A percentile compares a stretch with the other conserved stretches of the same genome.
These are phyloP conservation scores for Athalia cordata DNA, from an alignment of 2,888 invertebrate species.

Conservation along the genomic window DNA sequence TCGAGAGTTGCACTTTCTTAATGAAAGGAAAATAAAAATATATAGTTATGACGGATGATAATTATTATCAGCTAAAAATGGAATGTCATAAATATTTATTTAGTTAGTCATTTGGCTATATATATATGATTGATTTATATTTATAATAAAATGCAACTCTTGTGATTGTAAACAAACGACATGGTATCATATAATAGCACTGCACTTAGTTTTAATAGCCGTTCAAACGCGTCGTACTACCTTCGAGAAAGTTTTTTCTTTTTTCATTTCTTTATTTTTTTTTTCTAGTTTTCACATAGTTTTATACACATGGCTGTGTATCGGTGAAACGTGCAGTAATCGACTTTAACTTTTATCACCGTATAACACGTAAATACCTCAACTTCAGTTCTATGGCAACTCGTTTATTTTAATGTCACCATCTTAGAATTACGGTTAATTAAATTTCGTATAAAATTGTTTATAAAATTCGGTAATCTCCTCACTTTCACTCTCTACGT, in stretches of 20 bases:
- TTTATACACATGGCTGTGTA: neutral
- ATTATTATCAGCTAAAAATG: neutral
- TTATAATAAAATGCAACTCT: slow-evolving; percentile 54
- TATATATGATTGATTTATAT: neutral
- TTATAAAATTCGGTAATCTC: slow-evolving; percentile 18
- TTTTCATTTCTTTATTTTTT: neutral
- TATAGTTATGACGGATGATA: too few relatives aligned
- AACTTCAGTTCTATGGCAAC: neutral
- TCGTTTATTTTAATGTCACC: neutral
- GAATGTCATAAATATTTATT: neutral
- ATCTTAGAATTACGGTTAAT: slow-evolving; percentile 34
- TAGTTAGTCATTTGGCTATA: neutral
- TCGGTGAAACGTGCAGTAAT: neutral
- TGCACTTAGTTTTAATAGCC: slow-evolving; percentile 58
- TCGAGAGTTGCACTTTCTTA: neutral
- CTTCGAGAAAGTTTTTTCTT: slow-evolving; percentile 47
- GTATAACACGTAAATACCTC: neutral
- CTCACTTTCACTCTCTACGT: neutral
- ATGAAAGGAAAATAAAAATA: too few relatives aligned
- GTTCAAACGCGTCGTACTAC: slow-evolving; percentile 53
- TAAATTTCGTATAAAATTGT: slow-evolving; percentile 60
- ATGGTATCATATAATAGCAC: slow-evolving; percentile 51
- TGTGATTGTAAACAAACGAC: slow-evolving; percentile 47
- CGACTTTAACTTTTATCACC: slow-evolving; percentile 13
- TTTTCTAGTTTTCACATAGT: neutral